A percentile compares a stretch with the other conserved stretches of the same genome.
These are phyloP conservation scores for Calidris pugnax DNA, from an alignment of 2,113 vertebrate genomes.

Conservation along the genomic window DNA sequence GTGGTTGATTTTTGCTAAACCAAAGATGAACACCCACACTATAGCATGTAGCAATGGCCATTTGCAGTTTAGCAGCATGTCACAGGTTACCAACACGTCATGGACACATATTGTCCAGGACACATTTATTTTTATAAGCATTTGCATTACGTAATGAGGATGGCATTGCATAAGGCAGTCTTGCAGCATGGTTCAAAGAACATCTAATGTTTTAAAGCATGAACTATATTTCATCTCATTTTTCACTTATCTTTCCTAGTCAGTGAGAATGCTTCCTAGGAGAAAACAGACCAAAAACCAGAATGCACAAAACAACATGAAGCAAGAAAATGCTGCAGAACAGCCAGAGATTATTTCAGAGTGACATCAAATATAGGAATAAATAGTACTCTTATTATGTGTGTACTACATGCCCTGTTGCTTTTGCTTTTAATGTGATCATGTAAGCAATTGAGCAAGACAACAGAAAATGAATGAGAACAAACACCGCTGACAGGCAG, in stretches of 20 bases:
- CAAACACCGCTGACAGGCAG: neutral
- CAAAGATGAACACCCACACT: neutral
- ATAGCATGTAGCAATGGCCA: neutral
- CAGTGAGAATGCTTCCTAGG: neutral
- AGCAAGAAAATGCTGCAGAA: conserved; percentile 4
- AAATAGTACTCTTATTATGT: neutral
- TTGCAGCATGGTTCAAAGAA: conserved; percentile 44
- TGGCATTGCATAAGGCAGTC: conserved; percentile 38
- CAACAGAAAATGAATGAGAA: neutral
- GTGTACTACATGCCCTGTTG: conserved; percentile 8
- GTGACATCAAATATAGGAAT: neutral
- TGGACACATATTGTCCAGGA: neutral
- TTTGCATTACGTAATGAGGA: conserved; percentile 41
- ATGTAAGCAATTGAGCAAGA: neutral
- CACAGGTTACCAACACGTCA: neutral
- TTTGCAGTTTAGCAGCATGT: neutral
- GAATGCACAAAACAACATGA: neutral
- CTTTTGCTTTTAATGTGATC: conserved; percentile 24
- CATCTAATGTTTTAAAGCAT: conserved; percentile 14
- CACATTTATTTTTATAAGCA: conserved; percentile 31
- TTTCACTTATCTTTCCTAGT: conserved; percentile 1
- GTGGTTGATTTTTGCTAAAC: neutral
- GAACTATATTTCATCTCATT: conserved; percentile 27
- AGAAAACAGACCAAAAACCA: neutral
- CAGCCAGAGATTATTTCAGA: neutral